Evolutionary conservation across 2,888 invertebrate genomes (phyloP), one percentile per base, ranked within the genome.

Genomic region (Iselma pallidipennis): DNA sequence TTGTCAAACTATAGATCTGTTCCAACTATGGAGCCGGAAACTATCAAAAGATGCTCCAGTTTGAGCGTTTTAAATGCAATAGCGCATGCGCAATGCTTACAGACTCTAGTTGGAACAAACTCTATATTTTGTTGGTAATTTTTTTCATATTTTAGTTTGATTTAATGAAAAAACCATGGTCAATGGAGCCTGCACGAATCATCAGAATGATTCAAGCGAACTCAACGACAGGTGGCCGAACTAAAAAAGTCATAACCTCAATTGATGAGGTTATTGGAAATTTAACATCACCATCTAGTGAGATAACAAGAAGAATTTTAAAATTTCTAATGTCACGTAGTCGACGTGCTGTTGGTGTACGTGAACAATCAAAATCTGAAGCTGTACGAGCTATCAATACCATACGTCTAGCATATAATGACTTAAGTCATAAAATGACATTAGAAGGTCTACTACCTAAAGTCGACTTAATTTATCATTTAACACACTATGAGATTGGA

Each of bases 311-410:
- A 69, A 83, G 80, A 71, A 76, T 87, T 0, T 77, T 91, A n/a
- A 83, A 84, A 45, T 86, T 85, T 78, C 58, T 91, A 0, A 77
- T 91, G 23, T 88, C 88, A 0, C 81, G 85, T 49, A 87, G 87
- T 59, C 85, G 88, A 19, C 82, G 82, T 6, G 85, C 87, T 1
- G 90, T 92, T 0, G 83, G 84, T 0, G 78, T 83, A 28, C 83
- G 92, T 57, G 92, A 93, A 79, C 78, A 80, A 65, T 89, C 91
- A 0, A 93, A 92, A 77, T 86, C 87, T 3, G 81, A 84, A 37
- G 49, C 85, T 6, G 83, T 88, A 50, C 78, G 81, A 42, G 81
- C 83, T 21, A 74, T 86, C 0, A 87, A 91, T 73, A 86, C 85
- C 73, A 67, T 89, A 50, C 83, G 91, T 64, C 71, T 86, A 50